Conservation (phyloP, 2,888 invertebrate species). For the Drosophila bunnanda region DNA sequence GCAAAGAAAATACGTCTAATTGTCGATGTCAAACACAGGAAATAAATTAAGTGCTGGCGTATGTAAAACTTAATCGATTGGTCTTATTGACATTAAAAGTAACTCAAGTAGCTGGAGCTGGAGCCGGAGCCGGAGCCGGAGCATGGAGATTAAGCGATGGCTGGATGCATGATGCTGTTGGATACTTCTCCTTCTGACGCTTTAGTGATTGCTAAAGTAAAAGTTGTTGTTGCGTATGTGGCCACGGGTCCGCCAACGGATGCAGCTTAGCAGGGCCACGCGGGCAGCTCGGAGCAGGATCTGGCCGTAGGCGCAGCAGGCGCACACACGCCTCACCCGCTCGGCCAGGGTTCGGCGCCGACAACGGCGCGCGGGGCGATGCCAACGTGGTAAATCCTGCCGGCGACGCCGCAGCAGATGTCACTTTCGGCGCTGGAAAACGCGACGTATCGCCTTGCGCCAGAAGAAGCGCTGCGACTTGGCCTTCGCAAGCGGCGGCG, state of each 20-base stretch:
- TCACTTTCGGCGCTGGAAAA: conserved; percentile 80
- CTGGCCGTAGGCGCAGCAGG: conserved; percentile 73
- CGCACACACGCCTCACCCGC: conserved; percentile 67
- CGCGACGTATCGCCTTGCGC: conserved; percentile 82
- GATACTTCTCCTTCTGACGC: neutral
- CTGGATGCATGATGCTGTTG: neutral
- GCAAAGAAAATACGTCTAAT: conserved; percentile 70
- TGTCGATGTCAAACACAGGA: conserved; percentile 73
- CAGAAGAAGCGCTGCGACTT: conserved; percentile 79
- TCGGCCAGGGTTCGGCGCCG: conserved; percentile 65
- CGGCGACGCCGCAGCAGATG: conserved; percentile 68
- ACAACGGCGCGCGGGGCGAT: conserved; percentile 62
- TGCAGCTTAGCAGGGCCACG: conserved; percentile 72
- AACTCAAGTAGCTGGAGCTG: conserved; percentile 26
- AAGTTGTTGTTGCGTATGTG: conserved; percentile 73
- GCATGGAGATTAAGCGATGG: conserved; percentile 4
- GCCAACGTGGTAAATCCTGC: conserved; percentile 72
- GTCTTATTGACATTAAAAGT: conserved; percentile 60
- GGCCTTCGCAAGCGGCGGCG: conserved; percentile 35
- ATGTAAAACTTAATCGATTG: conserved; percentile 62
- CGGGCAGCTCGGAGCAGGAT: conserved; percentile 65
- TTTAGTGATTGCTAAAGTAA: conserved; percentile 75
- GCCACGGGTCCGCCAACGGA: conserved; percentile 76
- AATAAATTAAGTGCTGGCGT: conserved; percentile 65
- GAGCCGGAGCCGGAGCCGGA: conserved; percentile 6